Conservation (phyloP, 2,797 vertebrate species). For the Lagodon rhomboides region DNA sequence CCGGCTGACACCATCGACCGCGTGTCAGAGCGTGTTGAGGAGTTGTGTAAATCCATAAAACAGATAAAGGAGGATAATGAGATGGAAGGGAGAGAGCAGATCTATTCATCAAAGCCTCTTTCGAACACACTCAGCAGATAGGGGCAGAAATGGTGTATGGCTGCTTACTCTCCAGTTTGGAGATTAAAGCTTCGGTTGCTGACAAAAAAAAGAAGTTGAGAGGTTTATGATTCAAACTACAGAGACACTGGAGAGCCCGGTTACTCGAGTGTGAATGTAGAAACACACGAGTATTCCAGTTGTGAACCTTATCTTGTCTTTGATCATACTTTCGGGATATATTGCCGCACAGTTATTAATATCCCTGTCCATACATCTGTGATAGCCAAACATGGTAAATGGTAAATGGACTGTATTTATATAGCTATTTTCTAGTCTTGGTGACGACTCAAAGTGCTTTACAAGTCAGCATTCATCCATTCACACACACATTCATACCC, state of each 20-base stretch:
- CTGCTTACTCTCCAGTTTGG: slow-evolving; percentile 75
- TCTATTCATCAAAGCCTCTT: slow-evolving; percentile 85
- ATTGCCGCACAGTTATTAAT: slow-evolving; percentile 13
- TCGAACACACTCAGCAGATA: slow-evolving; percentile 83
- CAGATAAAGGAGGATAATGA: slow-evolving; percentile 85
- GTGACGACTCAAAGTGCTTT: too few species aligned
- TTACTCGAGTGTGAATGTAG: neutral
- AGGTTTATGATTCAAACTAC: slow-evolving; percentile 41
- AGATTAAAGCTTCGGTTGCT: slow-evolving; percentile 75
- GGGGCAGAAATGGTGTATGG: slow-evolving; percentile 54
- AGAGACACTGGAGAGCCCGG: slow-evolving; percentile 22
- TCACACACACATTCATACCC: too few species aligned
- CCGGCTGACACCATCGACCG: slow-evolving; percentile 62
- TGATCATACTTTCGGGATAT: slow-evolving; percentile 9
- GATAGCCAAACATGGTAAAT: too few species aligned
- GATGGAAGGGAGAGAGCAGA: slow-evolving; percentile 78
- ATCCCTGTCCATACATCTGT: neutral
- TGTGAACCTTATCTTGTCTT: slow-evolving; percentile 15
- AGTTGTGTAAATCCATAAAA: slow-evolving; percentile 83
- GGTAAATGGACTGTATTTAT: too few species aligned
- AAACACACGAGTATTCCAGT: neutral
- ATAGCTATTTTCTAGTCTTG: too few species aligned
- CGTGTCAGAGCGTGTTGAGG: slow-evolving; percentile 69
- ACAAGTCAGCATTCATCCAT: too few species aligned
- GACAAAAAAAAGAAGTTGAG: slow-evolving; percentile 56